Conservation (phyloP, 2,888 invertebrate genomes). For the Drosophila incognita region DNA sequence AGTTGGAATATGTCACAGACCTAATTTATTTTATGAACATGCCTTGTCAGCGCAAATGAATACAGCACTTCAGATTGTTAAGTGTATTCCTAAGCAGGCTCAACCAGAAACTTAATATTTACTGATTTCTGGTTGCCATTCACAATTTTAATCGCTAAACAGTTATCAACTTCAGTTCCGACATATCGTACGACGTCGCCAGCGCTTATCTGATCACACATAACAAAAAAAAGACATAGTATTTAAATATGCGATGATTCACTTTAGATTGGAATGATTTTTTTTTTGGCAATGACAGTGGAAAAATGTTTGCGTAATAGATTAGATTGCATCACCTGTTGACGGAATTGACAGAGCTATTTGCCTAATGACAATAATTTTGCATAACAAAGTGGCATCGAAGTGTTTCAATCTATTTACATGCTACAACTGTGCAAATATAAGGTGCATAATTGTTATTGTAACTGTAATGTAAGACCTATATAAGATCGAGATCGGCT, state of each 20-base stretch:
- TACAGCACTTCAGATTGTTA: conserved; percentile 24
- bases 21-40: conserved; percentile 9
- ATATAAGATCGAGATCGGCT: conserved; percentile 36
- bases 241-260: conserved; percentile 6
- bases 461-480: conserved; percentile 7
- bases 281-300: conserved; percentile 6
- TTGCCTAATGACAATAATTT: conserved; percentile 23
- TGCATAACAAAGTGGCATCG: conserved; percentile 20
- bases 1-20: background rate
- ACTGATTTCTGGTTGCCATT: conserved; percentile 4
- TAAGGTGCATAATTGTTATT: background rate
- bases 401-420: background rate
- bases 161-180: background rate
- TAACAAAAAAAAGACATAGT: conserved; percentile 4
- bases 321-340: conserved; percentile 34
- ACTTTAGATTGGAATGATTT: conserved; percentile 14
- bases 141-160: background rate
- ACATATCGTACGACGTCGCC: conserved; percentile 1
- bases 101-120: background rate
- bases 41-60: conserved; percentile 7
- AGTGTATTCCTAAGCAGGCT: background rate
- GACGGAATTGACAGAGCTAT: conserved; percentile 5
- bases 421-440: conserved; percentile 49
- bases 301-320: conserved; percentile 31
- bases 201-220: conserved; percentile 11